Percentiles rank a stretch among this genome's conserved stretches.
Evolutionary conservation across 1,140 invertebrate genomes (phyloP).

Genomic region (Drosophila serrata): DNA sequence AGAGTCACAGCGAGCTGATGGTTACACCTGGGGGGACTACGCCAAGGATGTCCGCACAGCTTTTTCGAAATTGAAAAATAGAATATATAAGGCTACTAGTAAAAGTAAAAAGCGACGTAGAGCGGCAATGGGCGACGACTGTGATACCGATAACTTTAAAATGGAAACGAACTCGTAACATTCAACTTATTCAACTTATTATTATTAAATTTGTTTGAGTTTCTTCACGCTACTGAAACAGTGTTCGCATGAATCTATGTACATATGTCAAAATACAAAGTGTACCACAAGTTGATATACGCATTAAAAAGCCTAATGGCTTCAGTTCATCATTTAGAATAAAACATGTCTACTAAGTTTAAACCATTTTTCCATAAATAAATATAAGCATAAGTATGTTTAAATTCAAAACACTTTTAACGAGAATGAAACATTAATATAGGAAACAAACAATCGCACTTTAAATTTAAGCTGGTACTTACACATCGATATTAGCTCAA

Average conservation of each 20-base stretch:
- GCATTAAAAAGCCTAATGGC: neutral
- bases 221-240: neutral
- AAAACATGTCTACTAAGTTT: neutral
- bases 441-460: neutral
- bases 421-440: neutral
- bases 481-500: neutral
- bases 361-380: neutral
- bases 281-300: neutral
- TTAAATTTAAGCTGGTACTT: neutral
- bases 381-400: neutral
- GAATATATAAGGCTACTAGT: neutral
- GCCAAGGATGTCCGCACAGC: slow-evolving; percentile 9
- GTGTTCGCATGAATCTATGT: neutral
- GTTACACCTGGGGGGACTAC: slow-evolving; percentile 5
- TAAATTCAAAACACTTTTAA: neutral
- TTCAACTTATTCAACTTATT: no score
- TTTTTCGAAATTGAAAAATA: slow-evolving; percentile 5
- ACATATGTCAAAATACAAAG: neutral
- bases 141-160: neutral
- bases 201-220: neutral
- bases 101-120: neutral
- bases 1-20: slow-evolving; percentile 14
- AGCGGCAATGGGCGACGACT: slow-evolving; percentile 1
- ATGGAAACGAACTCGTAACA: neutral
- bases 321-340: neutral